Conservation (phyloP, 2,797 vertebrate species). For the Arctocebus calabarensis region DNA sequence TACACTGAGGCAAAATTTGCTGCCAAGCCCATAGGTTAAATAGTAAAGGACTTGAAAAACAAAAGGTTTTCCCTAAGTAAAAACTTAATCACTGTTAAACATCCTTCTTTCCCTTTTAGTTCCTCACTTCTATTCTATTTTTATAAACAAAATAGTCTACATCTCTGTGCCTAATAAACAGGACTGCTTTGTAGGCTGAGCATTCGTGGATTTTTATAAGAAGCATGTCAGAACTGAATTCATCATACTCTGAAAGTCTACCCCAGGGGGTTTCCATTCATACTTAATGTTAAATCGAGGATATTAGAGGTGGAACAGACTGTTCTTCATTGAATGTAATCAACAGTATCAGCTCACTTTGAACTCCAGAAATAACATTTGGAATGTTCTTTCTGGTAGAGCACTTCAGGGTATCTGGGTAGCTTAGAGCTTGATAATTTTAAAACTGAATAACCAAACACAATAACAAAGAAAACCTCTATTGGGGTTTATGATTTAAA, state of each 20-base stretch:
- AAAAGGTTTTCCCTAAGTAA: conserved; percentile 51
- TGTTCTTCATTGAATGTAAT: conserved; percentile 71
- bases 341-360: conserved; percentile 67
- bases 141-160: conserved; percentile 52
- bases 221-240: conserved; percentile 75
- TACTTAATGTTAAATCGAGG: conserved; percentile 76
- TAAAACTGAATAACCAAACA: conserved; percentile 62
- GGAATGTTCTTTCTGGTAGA: conserved; percentile 75
- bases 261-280: conserved; percentile 77
- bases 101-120: conserved; percentile 62
- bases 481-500: conserved; percentile 66
- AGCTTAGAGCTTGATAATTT: conserved; percentile 67
- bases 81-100: conserved; percentile 59
- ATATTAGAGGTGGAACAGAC: conserved; percentile 73
- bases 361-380: conserved; percentile 72
- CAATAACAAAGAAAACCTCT: conserved; percentile 62
- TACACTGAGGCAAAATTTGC: conserved; percentile 64
- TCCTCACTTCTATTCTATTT: conserved; percentile 74
- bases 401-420: conserved; percentile 64
- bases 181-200: conserved; percentile 62
- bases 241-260: conserved; percentile 70
- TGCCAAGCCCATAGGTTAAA: conserved; percentile 72
- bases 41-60: conserved; percentile 62
- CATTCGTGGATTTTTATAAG: conserved; percentile 73
- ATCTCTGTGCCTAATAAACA: conserved; percentile 66